Evolutionary conservation across 2,113 vertebrate species (phyloP).

Genomic region (Gymnobelideus leadbeateri): DNA sequence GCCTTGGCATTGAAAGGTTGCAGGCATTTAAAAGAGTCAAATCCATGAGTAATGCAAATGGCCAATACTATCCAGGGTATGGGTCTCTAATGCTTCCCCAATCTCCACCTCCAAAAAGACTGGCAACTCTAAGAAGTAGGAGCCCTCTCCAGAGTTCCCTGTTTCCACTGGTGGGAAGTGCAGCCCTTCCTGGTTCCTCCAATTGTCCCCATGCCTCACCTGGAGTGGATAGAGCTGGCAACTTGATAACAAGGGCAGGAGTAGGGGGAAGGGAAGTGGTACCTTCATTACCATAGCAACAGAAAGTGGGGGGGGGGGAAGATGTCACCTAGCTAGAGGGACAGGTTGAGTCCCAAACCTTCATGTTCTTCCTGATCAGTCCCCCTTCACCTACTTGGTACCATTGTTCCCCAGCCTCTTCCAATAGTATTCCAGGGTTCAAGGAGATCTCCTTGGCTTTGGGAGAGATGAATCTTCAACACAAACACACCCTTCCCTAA

Average conservation of each 20-base stretch:
- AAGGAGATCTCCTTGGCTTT: background rate
- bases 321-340: background rate
- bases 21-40: background rate
- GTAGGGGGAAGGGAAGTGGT: background rate
- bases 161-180: background rate
- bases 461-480: background rate
- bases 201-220: conserved; percentile 38
- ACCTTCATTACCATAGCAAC: background rate
- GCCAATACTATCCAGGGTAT: background rate
- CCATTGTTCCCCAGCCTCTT: background rate
- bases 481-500: background rate
- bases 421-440: background rate
- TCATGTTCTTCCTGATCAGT: background rate
- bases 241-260: background rate
- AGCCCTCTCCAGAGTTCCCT: background rate
- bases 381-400: background rate
- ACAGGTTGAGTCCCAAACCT: background rate
- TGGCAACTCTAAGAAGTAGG: conserved; percentile 6
- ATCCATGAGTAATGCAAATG: background rate
- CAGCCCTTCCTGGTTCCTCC: background rate
- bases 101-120: background rate
- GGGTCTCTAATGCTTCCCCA: background rate
- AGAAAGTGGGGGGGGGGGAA: background rate
- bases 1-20: background rate
- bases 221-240: conserved; percentile 39